Base-by-base conservation (phyloP, 2,797 vertebrate genomes). In the Tamandua tetradactyla region DNA sequence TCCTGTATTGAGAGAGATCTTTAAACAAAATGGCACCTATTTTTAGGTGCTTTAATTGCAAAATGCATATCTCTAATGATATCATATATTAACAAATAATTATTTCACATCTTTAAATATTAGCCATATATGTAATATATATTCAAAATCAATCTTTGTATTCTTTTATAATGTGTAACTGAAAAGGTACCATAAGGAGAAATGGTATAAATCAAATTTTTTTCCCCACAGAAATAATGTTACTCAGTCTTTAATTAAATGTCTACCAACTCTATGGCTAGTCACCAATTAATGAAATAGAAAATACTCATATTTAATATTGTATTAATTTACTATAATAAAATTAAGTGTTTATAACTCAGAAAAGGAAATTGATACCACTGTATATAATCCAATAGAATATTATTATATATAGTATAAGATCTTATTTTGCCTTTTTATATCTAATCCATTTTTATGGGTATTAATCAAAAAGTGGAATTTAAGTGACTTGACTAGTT, bases 21-120 rank as follows among this genome's bases (percentile, higher is more conserved):
- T 90, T 32, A 92, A 69, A 80, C n/a, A 61, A 87, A 96, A 89
- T 27, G 55, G 13, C 44, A 87, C 64, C 25, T 71, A 79, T n/a
- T n/a, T n/a, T n/a, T n/a, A 57, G 25, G 0, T 61, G 30, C 30
- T 79, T 87, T 71, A 76, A 25, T 2, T 79, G 44, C 20, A 87
- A 83, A 85, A 81, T 76, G 37, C 74, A 10, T 47, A 23, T 74
- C 85, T 87, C 27, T 90, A 89, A 37, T 89, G 64, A 52, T 59
- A 75, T 52, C 20, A n/a, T 62, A 85, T 27, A 85, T 62, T 80
- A 32, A n/a, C 80, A 14, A 93, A 80, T 61, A 69, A 32, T 57
- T 72, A 82, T 75, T 72, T 87, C n/a, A 69, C 68, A 79, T 2
- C 27, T 57, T 88, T 74, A 83, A 64, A 68, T 87, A 72, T 76